These are phyloP conservation scores for Xiphorhynchus elegans DNA, from an alignment of 2,113 vertebrate genomes.

Conservation along the genomic window DNA sequence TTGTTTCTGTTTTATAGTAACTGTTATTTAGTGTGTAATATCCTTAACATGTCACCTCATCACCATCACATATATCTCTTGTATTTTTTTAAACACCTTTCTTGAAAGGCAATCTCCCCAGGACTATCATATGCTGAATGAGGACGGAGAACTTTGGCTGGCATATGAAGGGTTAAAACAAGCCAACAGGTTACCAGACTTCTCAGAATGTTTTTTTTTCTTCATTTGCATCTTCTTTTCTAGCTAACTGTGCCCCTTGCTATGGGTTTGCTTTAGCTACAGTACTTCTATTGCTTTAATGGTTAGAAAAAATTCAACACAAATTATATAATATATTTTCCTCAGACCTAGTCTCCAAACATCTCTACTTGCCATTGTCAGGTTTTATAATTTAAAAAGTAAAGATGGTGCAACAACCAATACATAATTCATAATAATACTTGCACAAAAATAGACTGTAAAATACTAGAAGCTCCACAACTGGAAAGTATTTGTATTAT, in stretches of 20 bases:
- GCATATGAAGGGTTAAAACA: slow-evolving; percentile 99
- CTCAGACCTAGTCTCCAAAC: not conserved
- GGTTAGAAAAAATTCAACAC: not conserved
- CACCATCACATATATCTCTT: slow-evolving; percentile 70
- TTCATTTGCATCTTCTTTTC: slow-evolving; percentile 63
- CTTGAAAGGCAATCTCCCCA: slow-evolving; percentile 89
- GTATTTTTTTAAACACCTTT: slow-evolving; percentile 78
- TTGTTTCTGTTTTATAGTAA: not conserved
- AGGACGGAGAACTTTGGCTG: slow-evolving; percentile 99
- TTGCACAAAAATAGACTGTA: not conserved
- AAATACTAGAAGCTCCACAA: not conserved
- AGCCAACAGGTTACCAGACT: slow-evolving; percentile 93
- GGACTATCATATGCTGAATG: slow-evolving; percentile 95
- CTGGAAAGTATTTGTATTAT: not conserved
- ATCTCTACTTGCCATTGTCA: not conserved
- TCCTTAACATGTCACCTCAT: slow-evolving; percentile 53
- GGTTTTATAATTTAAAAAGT: not conserved
- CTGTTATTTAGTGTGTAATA: slow-evolving; percentile 23
- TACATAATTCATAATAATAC: not conserved
- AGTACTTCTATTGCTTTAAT: slow-evolving; percentile 45
- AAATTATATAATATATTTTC: not conserved
- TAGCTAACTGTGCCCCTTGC: slow-evolving; percentile 66
- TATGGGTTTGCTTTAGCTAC: slow-evolving; percentile 61
- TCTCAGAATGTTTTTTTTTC: slow-evolving; percentile 55
- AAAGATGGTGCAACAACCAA: not conserved